These are phyloP conservation scores for Dipus sagitta DNA, from an alignment of 2,797 vertebrate genomes.

Conservation along the genomic window DNA sequence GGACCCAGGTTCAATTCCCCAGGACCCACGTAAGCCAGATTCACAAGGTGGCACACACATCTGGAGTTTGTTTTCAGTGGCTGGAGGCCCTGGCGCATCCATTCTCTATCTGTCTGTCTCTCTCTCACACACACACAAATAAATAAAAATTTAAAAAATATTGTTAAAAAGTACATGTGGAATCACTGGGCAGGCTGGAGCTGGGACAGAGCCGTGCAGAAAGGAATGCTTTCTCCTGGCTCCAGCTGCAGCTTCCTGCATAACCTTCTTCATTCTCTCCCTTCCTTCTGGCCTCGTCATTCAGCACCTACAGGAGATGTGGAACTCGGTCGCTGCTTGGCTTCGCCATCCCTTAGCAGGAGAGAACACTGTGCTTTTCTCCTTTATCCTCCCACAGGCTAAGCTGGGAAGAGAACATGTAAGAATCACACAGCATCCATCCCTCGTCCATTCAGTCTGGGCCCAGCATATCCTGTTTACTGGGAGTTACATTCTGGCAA, in stretches of 20 bases:
- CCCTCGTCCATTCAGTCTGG: neutral
- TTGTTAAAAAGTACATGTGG: neutral
- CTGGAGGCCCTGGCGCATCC: too few species aligned
- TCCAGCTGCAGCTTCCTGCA: neutral
- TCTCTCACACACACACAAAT: too few species aligned
- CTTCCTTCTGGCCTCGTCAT: neutral
- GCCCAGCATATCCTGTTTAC: neutral
- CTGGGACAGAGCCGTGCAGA: neutral
- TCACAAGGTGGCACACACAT: too few species aligned
- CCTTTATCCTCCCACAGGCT: neutral
- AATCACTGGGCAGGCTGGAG: neutral
- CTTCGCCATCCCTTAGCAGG: neutral
- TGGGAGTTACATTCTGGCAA: neutral
- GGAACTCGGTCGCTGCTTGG: neutral
- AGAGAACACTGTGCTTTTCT: neutral
- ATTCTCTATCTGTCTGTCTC: too few species aligned
- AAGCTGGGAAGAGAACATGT: neutral
- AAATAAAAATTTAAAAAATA: too few species aligned
- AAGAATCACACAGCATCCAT: neutral
- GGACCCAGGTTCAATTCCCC: too few species aligned
- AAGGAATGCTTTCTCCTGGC: neutral
- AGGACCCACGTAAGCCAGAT: too few species aligned
- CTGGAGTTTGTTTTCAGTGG: too few species aligned
- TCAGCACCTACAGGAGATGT: neutral
- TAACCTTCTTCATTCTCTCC: neutral